Base-by-base conservation (phyloP, 30 jellyfish, hydroid and myxozoan species). In the Pseudorhiza aurosa region DNA sequence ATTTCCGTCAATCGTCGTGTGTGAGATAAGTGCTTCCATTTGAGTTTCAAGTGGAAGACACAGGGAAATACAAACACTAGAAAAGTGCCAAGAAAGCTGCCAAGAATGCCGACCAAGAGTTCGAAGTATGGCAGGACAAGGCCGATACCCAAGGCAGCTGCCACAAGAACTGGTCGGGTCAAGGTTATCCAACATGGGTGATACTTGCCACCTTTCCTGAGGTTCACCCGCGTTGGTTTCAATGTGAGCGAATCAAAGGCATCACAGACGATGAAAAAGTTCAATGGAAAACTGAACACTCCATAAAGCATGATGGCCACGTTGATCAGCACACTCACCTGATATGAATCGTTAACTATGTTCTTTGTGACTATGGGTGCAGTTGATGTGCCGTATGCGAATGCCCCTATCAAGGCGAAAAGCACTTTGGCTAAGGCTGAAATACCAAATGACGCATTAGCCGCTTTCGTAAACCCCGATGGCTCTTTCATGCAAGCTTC, bases 401-500 rank as follows among this genome's bases (percentile, higher is more conserved):
- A 25, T 7, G 93, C 95, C 31, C 95, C 97, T 17, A 83, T 25
- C 6, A 83, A 24, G 15, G 81, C 95, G 36, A 71, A 75, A 3
- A 81, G 14, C 43, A 68, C 21, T 33, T 89, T 89, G 56, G 51
- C 45, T 30, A 71, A 29, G 1, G 90, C 68, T n/a, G 93, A 33
- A 21, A 57, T 33, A 14, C 57, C 45, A 59, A 49, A 82, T 21
- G 96, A 72, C 25, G 27, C 39, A 43, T 74, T 64, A 17, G 82
- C 27, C 4, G 85, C 88, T 35, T 15, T 46, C 12, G 37, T 27
- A 31, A 64, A 62, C 35, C 74, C 44, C 40, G 40, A 35, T 9
- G 92, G 87, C 37, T 74, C 49, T 27, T 49, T 36, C 92, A 89
- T 72, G 57, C 88, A 71, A 10, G 82, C 95, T 76, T 89, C 97